Evolutionary conservation across 2,113 vertebrate species (phyloP).

Genomic region (Coptodon bakossiorum): DNA sequence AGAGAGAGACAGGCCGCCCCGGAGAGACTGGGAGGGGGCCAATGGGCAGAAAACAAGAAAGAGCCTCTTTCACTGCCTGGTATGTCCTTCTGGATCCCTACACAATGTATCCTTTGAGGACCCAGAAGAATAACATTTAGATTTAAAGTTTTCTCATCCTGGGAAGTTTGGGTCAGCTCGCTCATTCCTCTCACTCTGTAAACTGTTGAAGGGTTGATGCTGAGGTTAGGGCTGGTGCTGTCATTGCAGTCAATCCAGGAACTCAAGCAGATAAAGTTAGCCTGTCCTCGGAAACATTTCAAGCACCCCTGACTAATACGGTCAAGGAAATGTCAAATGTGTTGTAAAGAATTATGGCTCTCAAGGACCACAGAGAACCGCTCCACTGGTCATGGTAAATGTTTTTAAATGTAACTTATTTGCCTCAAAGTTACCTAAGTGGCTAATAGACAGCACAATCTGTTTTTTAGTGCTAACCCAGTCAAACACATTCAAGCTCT

Average conservation of each 20-base stretch:
- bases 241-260: neutral
- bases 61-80: conserved; percentile 76
- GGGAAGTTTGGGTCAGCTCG: conserved; percentile 64
- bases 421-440: neutral
- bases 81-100: conserved; percentile 77
- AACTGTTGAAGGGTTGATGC: conserved; percentile 35
- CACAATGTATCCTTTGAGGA: conserved; percentile 80
- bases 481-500: neutral
- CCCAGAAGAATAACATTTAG: conserved; percentile 79
- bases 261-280: neutral
- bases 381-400: neutral
- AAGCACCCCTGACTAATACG: neutral
- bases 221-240: conserved; percentile 11
- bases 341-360: neutral
- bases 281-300: neutral
- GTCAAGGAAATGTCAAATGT: neutral
- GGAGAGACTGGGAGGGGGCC: conserved; percentile 71
- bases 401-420: neutral
- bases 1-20: conserved; percentile 67
- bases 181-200: conserved; percentile 44
- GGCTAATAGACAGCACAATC: neutral
- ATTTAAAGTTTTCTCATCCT: conserved; percentile 77
- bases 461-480: neutral
- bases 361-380: neutral
- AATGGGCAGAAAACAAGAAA: conserved; percentile 74